These are phyloP conservation scores for Cavia aperea DNA, from an alignment of 2,113 vertebrate genomes.

Conservation along the genomic window DNA sequence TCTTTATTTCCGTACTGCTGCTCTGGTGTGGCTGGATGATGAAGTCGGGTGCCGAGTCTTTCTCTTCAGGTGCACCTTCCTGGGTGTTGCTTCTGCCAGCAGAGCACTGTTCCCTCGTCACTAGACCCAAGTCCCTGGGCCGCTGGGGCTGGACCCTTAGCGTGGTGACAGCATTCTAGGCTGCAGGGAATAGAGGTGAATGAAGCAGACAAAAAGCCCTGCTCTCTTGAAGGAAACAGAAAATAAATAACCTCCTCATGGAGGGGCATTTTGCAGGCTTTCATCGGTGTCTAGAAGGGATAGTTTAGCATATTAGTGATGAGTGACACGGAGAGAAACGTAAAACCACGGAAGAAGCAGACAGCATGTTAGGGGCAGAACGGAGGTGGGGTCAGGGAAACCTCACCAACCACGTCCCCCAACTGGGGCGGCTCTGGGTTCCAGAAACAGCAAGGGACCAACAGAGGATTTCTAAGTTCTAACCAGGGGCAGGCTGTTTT, in stretches of 20 bases:
- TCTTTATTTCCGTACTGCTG: too few relatives aligned
- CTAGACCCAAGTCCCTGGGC: not conserved
- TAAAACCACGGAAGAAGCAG: not conserved
- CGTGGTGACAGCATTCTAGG: not conserved
- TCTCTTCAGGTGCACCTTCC: not conserved
- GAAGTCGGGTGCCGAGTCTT: not conserved
- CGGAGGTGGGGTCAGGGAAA: not conserved
- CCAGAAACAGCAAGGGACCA: not conserved
- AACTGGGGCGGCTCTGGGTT: not conserved
- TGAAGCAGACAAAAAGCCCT: not conserved
- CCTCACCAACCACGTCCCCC: not conserved
- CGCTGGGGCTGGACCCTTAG: not conserved
- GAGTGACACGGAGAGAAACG: not conserved
- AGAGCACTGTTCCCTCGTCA: not conserved
- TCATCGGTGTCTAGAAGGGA: not conserved
- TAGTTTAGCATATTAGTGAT: not conserved
- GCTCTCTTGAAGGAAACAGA: conserved; percentile 6
- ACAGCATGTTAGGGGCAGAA: not conserved
- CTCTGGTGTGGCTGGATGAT: not conserved
- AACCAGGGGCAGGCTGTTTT: not conserved
- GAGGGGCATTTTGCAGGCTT: not conserved
- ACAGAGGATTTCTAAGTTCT: not conserved
- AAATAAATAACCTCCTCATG: not conserved
- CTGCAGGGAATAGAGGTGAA: not conserved
- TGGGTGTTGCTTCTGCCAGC: not conserved